Conservation (phyloP, 2,888 invertebrate genomes). For the Chrysotoxum bicinctum region DNA sequence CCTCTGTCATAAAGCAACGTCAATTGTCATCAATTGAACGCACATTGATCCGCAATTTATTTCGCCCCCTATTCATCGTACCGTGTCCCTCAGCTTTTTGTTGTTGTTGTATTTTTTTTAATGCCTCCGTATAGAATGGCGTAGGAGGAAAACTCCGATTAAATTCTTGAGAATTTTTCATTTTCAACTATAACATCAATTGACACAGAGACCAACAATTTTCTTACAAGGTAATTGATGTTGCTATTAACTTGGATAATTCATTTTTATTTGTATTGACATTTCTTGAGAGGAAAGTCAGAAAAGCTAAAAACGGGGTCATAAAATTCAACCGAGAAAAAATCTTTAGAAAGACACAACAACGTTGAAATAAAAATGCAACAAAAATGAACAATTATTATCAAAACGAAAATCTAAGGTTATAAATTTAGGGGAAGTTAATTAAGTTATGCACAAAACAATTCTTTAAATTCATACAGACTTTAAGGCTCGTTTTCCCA, state of each 20-base stretch:
- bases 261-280: slow-evolving; percentile 36
- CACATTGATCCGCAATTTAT: slow-evolving; percentile 66
- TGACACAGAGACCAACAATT: slow-evolving; percentile 65
- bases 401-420: slow-evolving; percentile 39
- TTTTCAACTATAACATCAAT: slow-evolving; percentile 60
- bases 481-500: too few relatives aligned
- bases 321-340: slow-evolving; percentile 37
- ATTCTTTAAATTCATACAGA: background rate
- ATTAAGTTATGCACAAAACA: background rate
- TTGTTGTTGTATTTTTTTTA: background rate
- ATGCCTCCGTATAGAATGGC: slow-evolving; percentile 1
- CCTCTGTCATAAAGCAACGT: slow-evolving; percentile 62
- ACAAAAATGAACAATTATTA: slow-evolving; percentile 47
- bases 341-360: background rate
- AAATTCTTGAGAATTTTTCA: slow-evolving; percentile 34
- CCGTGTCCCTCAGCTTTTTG: background rate
- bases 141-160: slow-evolving; percentile 39
- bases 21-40: slow-evolving; percentile 70
- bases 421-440: background rate
- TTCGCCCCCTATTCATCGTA: slow-evolving; percentile 31
- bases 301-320: slow-evolving; percentile 35
- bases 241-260: slow-evolving; percentile 52
- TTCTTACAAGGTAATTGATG: slow-evolving; percentile 67
- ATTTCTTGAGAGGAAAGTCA: slow-evolving; percentile 17
- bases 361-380: slow-evolving; percentile 40